Conservation (phyloP, 2,113 vertebrate species). For the Tetrao urogallus region DNA sequence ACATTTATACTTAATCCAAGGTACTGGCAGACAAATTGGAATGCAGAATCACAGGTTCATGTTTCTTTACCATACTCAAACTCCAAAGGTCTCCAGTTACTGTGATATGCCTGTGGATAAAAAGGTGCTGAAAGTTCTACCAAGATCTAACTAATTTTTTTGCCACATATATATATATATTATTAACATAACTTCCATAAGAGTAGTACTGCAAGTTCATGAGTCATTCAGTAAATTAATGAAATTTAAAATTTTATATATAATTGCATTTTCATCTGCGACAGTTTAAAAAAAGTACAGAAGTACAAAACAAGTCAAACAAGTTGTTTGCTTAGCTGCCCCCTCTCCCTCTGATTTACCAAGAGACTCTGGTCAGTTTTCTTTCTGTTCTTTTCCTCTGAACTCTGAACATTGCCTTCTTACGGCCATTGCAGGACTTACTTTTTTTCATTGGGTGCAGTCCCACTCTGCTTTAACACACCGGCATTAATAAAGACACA, state of each 20-base stretch:
- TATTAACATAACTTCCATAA: constrained; percentile 39
- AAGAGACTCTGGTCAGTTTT: not conserved
- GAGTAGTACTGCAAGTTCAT: constrained; percentile 5
- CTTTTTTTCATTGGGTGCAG: not conserved
- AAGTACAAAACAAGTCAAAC: not conserved
- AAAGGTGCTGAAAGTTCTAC: constrained; percentile 43
- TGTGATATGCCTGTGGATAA: constrained; percentile 18
- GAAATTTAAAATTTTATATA: constrained; percentile 3
- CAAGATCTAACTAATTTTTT: not conserved
- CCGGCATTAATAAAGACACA: accelerated
- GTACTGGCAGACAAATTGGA: not conserved
- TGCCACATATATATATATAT: constrained; percentile 38
- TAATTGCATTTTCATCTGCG: not conserved
- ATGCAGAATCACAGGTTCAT: not conserved
- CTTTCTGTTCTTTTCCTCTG: not conserved
- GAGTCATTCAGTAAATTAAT: constrained; percentile 39
- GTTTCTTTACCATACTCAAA: not conserved
- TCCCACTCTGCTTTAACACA: not conserved
- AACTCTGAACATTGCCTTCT: not conserved
- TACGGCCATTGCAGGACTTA: not conserved
- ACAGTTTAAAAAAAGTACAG: not conserved
- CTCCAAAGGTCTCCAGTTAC: constrained; percentile 19
- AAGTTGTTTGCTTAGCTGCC: not conserved
- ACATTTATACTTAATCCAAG: not conserved
- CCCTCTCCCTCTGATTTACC: not conserved